Percentiles rank a stretch among this genome's conserved stretches.
Conservation (phyloP, 2,797 vertebrate genomes). For the Eospalax fontanierii region DNA sequence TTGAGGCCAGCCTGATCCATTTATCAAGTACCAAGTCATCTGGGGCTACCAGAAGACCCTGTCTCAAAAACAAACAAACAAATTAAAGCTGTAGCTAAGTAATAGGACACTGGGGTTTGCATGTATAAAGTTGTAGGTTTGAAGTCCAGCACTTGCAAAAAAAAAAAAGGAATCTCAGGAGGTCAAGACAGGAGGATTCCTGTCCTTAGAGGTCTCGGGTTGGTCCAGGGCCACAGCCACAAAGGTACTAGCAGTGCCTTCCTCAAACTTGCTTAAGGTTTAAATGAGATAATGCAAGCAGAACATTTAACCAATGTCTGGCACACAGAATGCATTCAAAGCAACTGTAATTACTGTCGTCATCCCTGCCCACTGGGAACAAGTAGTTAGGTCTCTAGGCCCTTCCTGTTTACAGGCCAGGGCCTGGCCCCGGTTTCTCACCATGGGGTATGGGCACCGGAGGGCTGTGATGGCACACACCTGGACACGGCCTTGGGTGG, state of each 20-base stretch:
- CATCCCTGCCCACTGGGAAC: not conserved
- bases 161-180: not conserved
- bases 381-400: not conserved
- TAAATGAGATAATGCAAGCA: not conserved
- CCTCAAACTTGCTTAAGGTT: not conserved
- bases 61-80: not conserved
- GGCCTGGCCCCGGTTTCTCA: not conserved
- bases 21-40: not conserved
- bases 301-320: not conserved
- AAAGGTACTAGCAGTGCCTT: not conserved
- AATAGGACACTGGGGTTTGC: not conserved
- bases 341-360: fast-evolving
- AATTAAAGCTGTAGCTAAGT: not conserved
- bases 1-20: too few species aligned
- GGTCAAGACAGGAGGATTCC: not conserved
- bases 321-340: not conserved
- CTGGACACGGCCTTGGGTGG: not conserved
- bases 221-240: not conserved
- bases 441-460: not conserved
- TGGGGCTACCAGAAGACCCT: not conserved
- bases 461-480: not conserved
- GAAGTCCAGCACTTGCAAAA: not conserved
- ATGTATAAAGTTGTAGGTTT: not conserved
- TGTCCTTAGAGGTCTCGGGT: fast-evolving
- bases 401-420: not conserved